A percentile compares a stretch with the other conserved stretches of the same genome.
Conservation (phyloP, 2,113 vertebrate species). For the Proterorhinus semilunaris region DNA sequence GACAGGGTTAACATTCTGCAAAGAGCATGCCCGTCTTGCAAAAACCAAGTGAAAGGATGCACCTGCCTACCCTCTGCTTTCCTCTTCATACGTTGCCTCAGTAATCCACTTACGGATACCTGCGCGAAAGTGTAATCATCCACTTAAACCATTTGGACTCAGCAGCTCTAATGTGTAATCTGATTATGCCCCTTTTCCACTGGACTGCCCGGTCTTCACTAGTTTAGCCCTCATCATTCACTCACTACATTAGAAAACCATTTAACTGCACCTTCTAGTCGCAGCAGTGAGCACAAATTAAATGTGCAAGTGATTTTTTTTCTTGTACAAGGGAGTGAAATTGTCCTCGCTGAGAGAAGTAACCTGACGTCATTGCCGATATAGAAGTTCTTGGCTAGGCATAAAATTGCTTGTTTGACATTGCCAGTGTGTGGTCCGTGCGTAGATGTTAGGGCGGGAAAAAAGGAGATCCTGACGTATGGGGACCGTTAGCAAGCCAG, state of each 20-base stretch:
- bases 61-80: not conserved
- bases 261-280: not conserved
- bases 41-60: not conserved
- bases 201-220: slow-evolving; percentile 10
- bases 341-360: too few relatives aligned
- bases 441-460: too few relatives aligned
- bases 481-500: too few relatives aligned
- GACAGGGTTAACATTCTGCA: not conserved
- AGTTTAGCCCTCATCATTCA: slow-evolving; percentile 22
- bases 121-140: slow-evolving; percentile 32
- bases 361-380: too few relatives aligned
- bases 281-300: not conserved
- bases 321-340: not conserved
- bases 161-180: slow-evolving; percentile 17
- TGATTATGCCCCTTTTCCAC: slow-evolving; percentile 22
- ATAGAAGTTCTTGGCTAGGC: too few relatives aligned
- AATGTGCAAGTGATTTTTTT: not conserved
- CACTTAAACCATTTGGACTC: slow-evolving; percentile 41
- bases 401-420: too few relatives aligned
- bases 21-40: not conserved
- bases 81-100: slow-evolving; percentile 2
- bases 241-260: slow-evolving; percentile 6
- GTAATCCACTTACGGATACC: slow-evolving; percentile 18
- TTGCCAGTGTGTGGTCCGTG: too few relatives aligned
- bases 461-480: too few relatives aligned